Conservation (phyloP, 1,140 invertebrate genomes). For the Drosophila ananassae region DNA sequence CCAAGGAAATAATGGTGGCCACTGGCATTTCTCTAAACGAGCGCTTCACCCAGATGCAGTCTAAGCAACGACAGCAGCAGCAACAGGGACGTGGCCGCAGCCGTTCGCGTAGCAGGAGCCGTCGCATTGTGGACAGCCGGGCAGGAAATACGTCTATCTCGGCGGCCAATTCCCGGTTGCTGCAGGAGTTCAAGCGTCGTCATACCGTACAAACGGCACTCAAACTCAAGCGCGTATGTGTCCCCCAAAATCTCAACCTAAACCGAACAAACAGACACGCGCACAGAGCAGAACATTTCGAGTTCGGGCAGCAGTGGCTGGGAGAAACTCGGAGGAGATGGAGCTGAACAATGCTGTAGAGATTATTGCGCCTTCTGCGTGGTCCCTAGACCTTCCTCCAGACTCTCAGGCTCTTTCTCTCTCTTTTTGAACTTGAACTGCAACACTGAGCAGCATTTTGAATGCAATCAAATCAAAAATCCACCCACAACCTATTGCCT, state of each 20-base stretch:
- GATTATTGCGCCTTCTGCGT: constrained; percentile 46
- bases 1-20: constrained; percentile 56
- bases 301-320: constrained; percentile 30
- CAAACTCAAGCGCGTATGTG: constrained; percentile 83
- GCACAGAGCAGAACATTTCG: constrained; percentile 17
- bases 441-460: constrained; percentile 42
- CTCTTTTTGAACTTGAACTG: constrained; percentile 43
- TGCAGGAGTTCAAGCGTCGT: constrained; percentile 76
- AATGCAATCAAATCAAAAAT: constrained; percentile 61
- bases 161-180: constrained; percentile 66
- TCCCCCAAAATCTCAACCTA: constrained; percentile 31
- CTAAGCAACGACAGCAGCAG: constrained; percentile 12
- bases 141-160: constrained; percentile 42
- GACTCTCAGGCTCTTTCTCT: constrained; percentile 52
- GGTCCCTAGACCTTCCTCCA: constrained; percentile 25
- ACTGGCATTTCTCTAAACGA: constrained; percentile 81
- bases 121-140: constrained; percentile 56
- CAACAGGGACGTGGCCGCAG: constrained; percentile 53
- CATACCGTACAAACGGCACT: constrained; percentile 80
- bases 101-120: constrained; percentile 62
- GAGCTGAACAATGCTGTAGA: constrained; percentile 34
- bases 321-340: constrained; percentile 15
- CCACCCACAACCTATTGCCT: constrained; percentile 78
- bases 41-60: constrained; percentile 75
- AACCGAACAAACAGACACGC: constrained; percentile 29